These are phyloP conservation scores for Drosophila emarginata DNA, from an alignment of 2,888 invertebrate species.

Conservation along the genomic window DNA sequence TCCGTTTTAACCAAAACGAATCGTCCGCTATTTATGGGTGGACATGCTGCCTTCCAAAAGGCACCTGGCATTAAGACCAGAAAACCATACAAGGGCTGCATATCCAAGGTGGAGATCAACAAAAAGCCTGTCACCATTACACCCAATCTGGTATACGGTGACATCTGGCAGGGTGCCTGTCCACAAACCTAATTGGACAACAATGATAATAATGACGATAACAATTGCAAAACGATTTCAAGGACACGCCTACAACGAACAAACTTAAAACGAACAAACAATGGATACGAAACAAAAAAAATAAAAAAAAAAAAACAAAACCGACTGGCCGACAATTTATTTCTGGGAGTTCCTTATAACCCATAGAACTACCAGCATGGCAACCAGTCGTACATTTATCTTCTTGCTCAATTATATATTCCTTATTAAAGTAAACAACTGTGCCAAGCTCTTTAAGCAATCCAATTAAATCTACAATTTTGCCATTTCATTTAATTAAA, in stretches of 20 bases:
- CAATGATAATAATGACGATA: conserved; percentile 25
- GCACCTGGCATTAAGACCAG: conserved; percentile 87
- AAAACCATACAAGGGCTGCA: conserved; percentile 91
- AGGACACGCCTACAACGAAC: conserved; percentile 53
- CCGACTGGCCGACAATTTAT: conserved; percentile 33
- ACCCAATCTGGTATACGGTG: conserved; percentile 86
- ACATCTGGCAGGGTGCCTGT: conserved; percentile 90
- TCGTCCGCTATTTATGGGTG: conserved; percentile 95
- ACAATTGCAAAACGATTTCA: conserved; percentile 23
- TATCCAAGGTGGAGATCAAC: conserved; percentile 88
- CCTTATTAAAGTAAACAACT: conserved; percentile 22
- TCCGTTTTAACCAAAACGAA: conserved; percentile 89
- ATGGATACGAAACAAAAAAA: conserved; percentile 55
- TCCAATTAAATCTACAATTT: conserved; percentile 17
- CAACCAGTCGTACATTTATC: conserved; percentile 53
- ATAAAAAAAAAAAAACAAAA: conserved; percentile 44
- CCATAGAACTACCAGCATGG: not conserved
- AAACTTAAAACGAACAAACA: conserved; percentile 62
- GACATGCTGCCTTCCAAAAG: conserved; percentile 86
- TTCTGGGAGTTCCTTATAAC: conserved; percentile 10
- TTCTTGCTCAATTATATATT: conserved; percentile 5
- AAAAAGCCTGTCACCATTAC: conserved; percentile 83
- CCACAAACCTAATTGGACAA: conserved; percentile 86
- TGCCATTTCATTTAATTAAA: conserved; percentile 6
- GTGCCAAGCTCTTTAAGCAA: conserved; percentile 56